Conservation (phyloP, 2,113 vertebrate genomes). For the Hydrolagus affinis region DNA sequence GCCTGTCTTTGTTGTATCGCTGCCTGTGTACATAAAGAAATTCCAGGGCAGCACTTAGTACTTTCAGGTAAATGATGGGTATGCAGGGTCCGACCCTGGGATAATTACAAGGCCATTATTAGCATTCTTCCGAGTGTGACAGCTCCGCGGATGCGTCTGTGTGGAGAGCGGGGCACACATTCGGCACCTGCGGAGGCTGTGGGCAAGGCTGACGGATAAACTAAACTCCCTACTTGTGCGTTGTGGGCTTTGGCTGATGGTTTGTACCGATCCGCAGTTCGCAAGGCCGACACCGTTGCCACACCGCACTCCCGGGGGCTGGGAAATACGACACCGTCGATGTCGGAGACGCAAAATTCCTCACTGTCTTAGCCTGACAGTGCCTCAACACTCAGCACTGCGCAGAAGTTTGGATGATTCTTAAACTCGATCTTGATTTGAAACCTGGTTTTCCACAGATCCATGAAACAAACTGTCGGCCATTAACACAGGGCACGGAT, state of each 20-base stretch:
- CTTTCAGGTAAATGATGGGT: slow-evolving; percentile 45
- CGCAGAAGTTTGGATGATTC: no score
- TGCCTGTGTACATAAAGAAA: slow-evolving; percentile 10
- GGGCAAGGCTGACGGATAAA: slow-evolving; percentile 4
- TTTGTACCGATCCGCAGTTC: no score
- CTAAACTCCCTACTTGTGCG: background rate
- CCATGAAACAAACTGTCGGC: no score
- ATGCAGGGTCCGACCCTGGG: slow-evolving; percentile 35
- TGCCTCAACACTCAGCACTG: no score
- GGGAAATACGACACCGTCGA: no score
- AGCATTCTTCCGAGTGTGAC: slow-evolving; percentile 42
- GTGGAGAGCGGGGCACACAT: slow-evolving; percentile 37
- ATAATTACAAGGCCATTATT: slow-evolving; percentile 41
- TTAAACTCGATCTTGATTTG: no score
- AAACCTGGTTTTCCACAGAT: no score
- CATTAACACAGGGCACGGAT: no score
- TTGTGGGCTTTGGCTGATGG: background rate
- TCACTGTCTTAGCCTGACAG: no score
- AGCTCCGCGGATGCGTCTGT: slow-evolving; percentile 35
- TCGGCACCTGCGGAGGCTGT: slow-evolving; percentile 26
- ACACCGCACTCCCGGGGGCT: no score
- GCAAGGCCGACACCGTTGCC: no score
- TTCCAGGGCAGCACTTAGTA: slow-evolving; percentile 27
- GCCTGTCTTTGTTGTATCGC: background rate
- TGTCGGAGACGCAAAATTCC: no score